Percentiles rank a stretch among this genome's conserved stretches.
phyloP scores from a whole-genome alignment of 2,888 invertebrate genomes.

The Pandemis cinnamomeana region DNA sequence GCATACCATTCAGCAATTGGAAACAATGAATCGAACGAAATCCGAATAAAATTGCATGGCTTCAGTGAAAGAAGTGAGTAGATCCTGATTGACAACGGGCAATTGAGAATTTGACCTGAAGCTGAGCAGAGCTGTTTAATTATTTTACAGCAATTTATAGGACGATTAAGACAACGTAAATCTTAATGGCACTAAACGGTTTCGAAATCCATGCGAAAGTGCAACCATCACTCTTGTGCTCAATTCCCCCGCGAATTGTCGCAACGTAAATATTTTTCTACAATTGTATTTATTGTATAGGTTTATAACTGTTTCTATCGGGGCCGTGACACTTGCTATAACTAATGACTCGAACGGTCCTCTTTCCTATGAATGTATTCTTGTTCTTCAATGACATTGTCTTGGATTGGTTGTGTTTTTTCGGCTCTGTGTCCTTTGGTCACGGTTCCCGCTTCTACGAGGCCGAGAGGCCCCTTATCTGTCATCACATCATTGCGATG shows the following conservation, averaged over 20 bases:
- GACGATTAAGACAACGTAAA: not conserved
- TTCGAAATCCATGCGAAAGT: constrained; percentile 27
- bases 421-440: constrained; percentile 62
- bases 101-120: not conserved
- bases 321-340: constrained; percentile 54
- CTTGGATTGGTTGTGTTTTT: constrained; percentile 55
- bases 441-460: constrained; percentile 60
- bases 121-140: not conserved
- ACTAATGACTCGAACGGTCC: constrained; percentile 51
- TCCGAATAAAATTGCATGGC: not conserved
- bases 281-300: constrained; percentile 40
- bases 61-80: not conserved
- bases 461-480: constrained; percentile 61
- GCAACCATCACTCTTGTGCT: constrained; percentile 19
- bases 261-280: constrained; percentile 32
- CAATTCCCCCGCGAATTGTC: constrained; percentile 23
- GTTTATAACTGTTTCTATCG: constrained; percentile 39
- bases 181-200: constrained; percentile 5
- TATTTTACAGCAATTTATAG: not conserved
- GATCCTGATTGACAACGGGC: not conserved
- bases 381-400: constrained; percentile 52
- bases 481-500: constrained; percentile 50
- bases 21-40: not conserved
- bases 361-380: constrained; percentile 52
- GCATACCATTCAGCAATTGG: not conserved